Percentiles rank a stretch among this genome's conserved stretches.
Evolutionary conservation across 2,113 vertebrate species (phyloP).

Genomic region (Neomonachus schauinslandi): DNA sequence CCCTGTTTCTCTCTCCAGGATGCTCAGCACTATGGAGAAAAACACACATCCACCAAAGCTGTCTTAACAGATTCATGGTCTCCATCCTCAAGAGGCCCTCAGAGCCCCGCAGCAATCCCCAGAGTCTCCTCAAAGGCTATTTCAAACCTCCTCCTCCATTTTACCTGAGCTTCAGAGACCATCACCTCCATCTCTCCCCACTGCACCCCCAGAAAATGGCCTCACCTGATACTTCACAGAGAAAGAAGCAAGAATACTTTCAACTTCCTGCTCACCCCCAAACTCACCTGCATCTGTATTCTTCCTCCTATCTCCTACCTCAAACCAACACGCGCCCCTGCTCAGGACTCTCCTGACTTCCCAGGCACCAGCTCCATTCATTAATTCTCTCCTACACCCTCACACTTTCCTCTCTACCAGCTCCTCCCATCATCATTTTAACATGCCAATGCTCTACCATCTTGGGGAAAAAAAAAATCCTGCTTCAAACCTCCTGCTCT

Average conservation of each 20-base stretch:
- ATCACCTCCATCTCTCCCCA: too few relatives aligned
- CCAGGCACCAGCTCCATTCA: neutral
- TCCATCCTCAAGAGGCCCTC: neutral
- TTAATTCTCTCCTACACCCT: neutral
- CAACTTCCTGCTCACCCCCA: neutral
- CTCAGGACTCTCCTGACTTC: neutral
- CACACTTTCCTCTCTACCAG: neutral
- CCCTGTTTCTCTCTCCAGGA: neutral
- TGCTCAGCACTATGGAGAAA: neutral
- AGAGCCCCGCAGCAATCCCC: neutral
- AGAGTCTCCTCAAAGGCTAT: neutral
- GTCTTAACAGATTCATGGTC: neutral
- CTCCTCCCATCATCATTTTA: neutral
- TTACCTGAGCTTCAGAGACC: neutral
- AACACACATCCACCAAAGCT: neutral
- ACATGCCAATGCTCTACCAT: neutral
- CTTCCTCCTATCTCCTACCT: neutral
- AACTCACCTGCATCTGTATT: neutral
- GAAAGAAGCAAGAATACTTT: neutral
- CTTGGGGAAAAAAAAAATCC: neutral
- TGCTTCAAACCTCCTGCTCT: neutral
- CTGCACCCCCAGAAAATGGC: neutral
- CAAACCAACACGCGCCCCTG: neutral
- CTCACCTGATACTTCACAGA: neutral
- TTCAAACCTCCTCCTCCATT: neutral